Base-by-base conservation (phyloP, 2,888 invertebrate genomes). In the Stratiomys singularior region DNA sequence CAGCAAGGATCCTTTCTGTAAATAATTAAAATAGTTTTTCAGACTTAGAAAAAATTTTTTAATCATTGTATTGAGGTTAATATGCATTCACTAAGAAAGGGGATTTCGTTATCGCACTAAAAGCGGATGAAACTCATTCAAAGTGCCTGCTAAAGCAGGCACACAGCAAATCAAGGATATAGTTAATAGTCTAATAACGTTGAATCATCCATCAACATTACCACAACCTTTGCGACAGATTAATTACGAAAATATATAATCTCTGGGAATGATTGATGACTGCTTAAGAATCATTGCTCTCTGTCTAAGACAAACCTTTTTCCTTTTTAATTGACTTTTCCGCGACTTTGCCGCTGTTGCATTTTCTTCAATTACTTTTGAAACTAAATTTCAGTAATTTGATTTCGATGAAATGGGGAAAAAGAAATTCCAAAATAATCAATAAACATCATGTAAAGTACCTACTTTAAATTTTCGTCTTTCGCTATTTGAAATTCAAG, bases 201-300 rank as follows among this genome's bases (percentile, higher is more conserved):
- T 52, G 44, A 66, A 46, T 69, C 69, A 69, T 69, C 30, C 25
- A 69, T 69, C 69, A 69, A 37, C 58, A 60, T 60, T 58, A 18
- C 21, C 13, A 13, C 21, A 60, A 44, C 74, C 21, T 58, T 21
- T 72, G 56, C 56, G 72, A 72, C 74, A 60, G 60, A 60, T 74
- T 74, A 60, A 74, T 74, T 74, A 74, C 18, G 23, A 30, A 58
- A 58, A 60, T 72, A 30, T 37, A 47, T 23, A 37, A 18, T 58
- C 15, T 25, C 21, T 25, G 23, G 23, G 27, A 60, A 74, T 74
- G 74, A 74, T 74, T 74, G 58, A 60, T 74, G 37, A 23, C 74
- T 23, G 21, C 60, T 11, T 37, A 4, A 9, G 52, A 18, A 52
- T 52, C 3, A 52, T 52, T n/a, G 3, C 52, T 52, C 13, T 44